Conservation (phyloP, 2,797 vertebrate genomes). For the Varecia variegata region DNA sequence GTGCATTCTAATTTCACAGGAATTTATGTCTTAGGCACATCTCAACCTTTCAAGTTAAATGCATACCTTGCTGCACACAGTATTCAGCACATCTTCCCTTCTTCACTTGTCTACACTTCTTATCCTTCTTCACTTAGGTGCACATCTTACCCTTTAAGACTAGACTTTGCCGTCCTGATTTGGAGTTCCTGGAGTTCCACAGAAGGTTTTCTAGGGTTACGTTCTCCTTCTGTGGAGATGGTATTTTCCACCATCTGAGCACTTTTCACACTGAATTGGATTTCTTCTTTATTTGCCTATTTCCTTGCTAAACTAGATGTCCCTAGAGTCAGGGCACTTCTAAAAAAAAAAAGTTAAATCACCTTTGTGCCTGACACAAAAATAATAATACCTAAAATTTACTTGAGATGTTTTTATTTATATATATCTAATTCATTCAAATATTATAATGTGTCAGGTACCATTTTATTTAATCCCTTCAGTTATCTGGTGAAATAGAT, state of each 20-base stretch:
- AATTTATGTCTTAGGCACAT: background rate
- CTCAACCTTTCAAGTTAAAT: background rate
- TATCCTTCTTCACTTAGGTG: background rate
- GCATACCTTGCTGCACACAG: background rate
- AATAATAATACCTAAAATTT: background rate
- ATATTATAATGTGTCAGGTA: background rate
- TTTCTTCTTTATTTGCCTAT: background rate
- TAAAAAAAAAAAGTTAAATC: background rate
- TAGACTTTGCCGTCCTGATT: background rate
- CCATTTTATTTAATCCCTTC: background rate
- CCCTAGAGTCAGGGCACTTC: background rate
- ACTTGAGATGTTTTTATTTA: background rate
- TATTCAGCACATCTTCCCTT: background rate
- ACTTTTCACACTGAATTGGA: background rate
- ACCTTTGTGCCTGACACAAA: background rate
- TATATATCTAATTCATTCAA: background rate
- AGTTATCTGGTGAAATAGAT: background rate
- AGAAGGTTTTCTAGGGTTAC: accelerated
- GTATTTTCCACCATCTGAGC: background rate
- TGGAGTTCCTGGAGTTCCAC: background rate
- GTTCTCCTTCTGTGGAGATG: background rate
- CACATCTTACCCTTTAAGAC: background rate
- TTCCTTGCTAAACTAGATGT: background rate
- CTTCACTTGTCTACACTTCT: background rate
- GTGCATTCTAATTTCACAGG: background rate